Conservation (phyloP, 2,888 invertebrate genomes). For the Tenthredo distinguenda region DNA sequence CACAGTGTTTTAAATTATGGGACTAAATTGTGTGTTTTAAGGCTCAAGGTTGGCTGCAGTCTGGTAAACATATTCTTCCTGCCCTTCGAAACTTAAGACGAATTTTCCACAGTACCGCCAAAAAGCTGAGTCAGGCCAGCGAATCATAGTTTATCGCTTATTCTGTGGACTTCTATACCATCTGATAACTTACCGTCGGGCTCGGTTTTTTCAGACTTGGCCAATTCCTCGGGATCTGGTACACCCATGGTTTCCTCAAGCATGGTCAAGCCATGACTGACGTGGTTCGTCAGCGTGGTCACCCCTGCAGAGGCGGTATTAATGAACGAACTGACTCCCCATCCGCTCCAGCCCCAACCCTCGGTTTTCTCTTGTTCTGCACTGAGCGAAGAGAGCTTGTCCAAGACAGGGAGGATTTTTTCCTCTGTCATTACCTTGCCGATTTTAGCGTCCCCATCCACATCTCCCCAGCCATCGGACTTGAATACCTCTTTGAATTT, state of each 20-base stretch:
- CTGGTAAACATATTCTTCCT: conserved; percentile 37
- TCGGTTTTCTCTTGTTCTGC: conserved; percentile 58
- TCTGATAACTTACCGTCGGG: conserved; percentile 27
- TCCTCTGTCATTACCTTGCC: conserved; percentile 73
- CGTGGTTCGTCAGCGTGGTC: conserved; percentile 88
- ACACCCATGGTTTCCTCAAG: conserved; percentile 91
- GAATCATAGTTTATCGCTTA: conserved; percentile 4
- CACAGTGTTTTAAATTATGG: conserved; percentile 53
- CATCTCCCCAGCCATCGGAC: conserved; percentile 77
- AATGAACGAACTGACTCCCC: conserved; percentile 88
- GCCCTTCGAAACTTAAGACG: neutral
- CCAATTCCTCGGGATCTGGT: conserved; percentile 90
- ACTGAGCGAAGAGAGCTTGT: conserved; percentile 75
- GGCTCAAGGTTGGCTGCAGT: conserved; percentile 55
- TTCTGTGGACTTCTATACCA: neutral
- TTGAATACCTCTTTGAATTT: conserved; percentile 73
- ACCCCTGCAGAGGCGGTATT: conserved; percentile 89
- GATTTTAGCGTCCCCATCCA: conserved; percentile 69
- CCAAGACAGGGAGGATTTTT: conserved; percentile 66
- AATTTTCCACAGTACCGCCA: neutral
- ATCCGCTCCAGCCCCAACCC: conserved; percentile 85
- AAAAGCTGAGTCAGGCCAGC: neutral
- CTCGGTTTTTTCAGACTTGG: conserved; percentile 72
- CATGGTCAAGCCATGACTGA: conserved; percentile 90
- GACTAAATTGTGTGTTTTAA: conserved; percentile 22